Evolutionary conservation across 2,113 vertebrate species (phyloP).

Genomic region (Panthera uncia): DNA sequence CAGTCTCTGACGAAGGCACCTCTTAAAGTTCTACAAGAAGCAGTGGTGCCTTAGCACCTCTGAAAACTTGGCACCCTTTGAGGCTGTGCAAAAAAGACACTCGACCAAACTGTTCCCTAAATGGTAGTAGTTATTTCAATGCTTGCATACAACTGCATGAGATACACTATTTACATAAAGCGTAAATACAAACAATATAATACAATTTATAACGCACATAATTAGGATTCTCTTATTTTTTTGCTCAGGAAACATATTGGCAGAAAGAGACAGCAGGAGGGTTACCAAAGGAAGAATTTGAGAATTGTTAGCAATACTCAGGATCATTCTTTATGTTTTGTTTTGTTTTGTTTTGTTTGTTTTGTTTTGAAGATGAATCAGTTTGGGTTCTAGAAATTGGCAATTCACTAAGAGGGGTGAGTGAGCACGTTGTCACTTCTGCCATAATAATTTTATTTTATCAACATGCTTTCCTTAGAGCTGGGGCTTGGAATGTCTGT

Average conservation of each 20-base stretch:
- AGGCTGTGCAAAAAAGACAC: background rate
- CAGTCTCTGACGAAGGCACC: background rate
- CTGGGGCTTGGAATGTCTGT: background rate
- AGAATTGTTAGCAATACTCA: no score
- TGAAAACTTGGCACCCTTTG: no score
- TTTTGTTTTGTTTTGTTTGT: background rate
- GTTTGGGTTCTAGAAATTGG: background rate
- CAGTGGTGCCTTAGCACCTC: rapidly evolving
- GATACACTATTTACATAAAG: constrained; percentile 74
- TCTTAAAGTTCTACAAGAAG: background rate
- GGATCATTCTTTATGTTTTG: background rate
- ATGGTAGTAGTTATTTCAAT: constrained; percentile 67
- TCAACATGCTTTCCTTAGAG: background rate
- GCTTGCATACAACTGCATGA: constrained; percentile 63
- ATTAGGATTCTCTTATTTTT: constrained; percentile 32
- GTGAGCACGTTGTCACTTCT: background rate
- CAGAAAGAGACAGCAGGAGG: background rate
- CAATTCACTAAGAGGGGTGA: background rate
- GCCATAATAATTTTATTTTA: background rate
- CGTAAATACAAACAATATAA: constrained; percentile 77
- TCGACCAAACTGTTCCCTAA: constrained; percentile 42
- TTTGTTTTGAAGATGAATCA: background rate
- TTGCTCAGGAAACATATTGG: background rate
- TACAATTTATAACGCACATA: constrained; percentile 70
- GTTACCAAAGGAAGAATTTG: background rate